Base-by-base conservation (phyloP, 2,113 vertebrate species). In the Quiscalus mexicanus region DNA sequence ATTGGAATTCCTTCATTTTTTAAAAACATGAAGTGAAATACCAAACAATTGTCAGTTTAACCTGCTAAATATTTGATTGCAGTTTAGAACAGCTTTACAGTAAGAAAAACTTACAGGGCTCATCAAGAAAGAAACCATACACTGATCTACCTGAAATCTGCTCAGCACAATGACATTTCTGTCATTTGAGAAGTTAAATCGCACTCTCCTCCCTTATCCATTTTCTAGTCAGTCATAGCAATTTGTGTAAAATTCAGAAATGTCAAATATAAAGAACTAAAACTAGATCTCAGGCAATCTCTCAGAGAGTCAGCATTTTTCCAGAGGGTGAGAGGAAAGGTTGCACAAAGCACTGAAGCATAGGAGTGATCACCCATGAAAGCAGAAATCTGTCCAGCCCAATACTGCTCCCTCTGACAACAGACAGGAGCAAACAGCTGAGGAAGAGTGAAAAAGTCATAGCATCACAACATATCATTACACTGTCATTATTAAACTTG, bases 401-500 rank as follows among this genome's bases (percentile, higher is more conserved):
- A 44, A 4, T 62, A 58, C 30, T 13, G 4, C 4, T 69, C 7
- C 27, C 33, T 85, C 52, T n/a, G 20, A 76, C 14, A 39, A 6
- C 0, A 44, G 18, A 33, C 5, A 60, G 41, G 7, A 50, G 4
- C 12, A 76, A 71, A 77, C 0, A 2, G 13, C 25, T 42, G 20
- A 77, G 20, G 12, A 80, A 77, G n/a, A 56, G 31, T 39, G 47
- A 41, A 81, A 89, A 87, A 33, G 16, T 15, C 81, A 19, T 19
- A 58, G 33, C 55, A 60, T 12, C 35, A 39, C 11, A 28, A 35
- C 59, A 49, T 8, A 59, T 9, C 6, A 21, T 13, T 3, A 55
- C 5, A 28, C 9, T 50, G 53, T 37, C 64, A 13, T 47, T n/a
- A 41, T 70, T 82, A 74, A 77, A 69, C 7, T 60, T 71, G 3